A percentile compares a stretch with the other conserved stretches of the same genome.
Evolutionary conservation across 1,140 invertebrate species (phyloP).

Genomic region (Trachymyrmex septentrionalis): DNA sequence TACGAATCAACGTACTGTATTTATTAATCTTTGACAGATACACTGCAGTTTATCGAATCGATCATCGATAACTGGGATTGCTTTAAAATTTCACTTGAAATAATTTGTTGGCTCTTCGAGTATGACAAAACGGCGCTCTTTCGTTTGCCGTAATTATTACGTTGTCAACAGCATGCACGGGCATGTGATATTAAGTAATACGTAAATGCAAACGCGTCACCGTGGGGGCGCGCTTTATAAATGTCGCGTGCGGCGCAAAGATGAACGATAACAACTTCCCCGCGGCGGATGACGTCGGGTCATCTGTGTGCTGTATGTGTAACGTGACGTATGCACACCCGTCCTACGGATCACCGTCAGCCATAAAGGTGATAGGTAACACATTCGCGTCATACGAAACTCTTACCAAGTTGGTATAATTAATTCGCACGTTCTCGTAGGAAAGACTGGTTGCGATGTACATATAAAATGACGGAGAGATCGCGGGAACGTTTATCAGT

Average conservation of each 20-base stretch:
- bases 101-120: not conserved
- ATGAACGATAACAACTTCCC: constrained; percentile 59
- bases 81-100: not conserved
- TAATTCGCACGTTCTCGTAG: constrained; percentile 31
- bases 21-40: not conserved
- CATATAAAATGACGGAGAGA: not conserved
- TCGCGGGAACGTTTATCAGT: constrained; percentile 31
- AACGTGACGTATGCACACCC: constrained; percentile 46
- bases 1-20: not conserved
- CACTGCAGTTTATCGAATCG: not conserved
- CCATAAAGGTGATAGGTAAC: constrained; percentile 62
- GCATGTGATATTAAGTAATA: constrained; percentile 55
- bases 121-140: not conserved
- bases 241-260: constrained; percentile 59
- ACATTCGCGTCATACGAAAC: constrained; percentile 60
- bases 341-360: constrained; percentile 45
- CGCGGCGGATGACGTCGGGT: constrained; percentile 40
- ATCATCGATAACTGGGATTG: not conserved
- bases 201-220: constrained; percentile 41
- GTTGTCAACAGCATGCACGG: constrained; percentile 25
- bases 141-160: constrained; percentile 25
- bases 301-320: constrained; percentile 43
- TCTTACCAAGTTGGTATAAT: constrained; percentile 61
- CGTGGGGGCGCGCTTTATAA: constrained; percentile 35
- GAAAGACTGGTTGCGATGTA: not conserved